Percentiles rank a stretch among this genome's conserved stretches.
These are phyloP conservation scores for Scaptomyza pallida DNA, from an alignment of 1,140 invertebrate species.

Conservation along the genomic window DNA sequence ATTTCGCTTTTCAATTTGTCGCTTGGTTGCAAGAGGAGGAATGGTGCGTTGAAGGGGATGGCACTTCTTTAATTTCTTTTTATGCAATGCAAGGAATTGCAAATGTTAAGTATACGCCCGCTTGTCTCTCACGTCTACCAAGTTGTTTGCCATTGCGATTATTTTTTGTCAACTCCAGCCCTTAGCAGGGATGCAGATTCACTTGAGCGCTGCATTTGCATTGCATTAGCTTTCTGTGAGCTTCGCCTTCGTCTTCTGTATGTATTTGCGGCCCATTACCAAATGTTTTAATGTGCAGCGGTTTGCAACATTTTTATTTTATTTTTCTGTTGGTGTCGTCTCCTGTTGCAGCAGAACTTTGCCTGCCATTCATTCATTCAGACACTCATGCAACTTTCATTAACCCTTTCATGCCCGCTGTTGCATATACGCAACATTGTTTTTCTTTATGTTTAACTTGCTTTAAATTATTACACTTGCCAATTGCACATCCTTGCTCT, in stretches of 20 bases:
- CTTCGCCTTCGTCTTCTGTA: no score
- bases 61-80: conserved; percentile 66
- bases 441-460: no score
- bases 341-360: conserved; percentile 19
- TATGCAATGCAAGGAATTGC: conserved; percentile 67
- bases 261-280: conserved; percentile 3
- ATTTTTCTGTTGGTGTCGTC: no score
- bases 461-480: no score
- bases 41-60: no score
- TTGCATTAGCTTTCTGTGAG: conserved; percentile 41
- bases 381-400: conserved; percentile 78
- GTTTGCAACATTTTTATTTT: conserved; percentile 72
- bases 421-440: no score
- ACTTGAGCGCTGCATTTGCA: conserved; percentile 39
- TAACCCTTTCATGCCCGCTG: no score
- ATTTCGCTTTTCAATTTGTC: conserved; percentile 69
- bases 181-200: conserved; percentile 2
- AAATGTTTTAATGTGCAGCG: conserved; percentile 77
- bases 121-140: conserved; percentile 11
- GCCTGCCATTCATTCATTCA: conserved; percentile 64
- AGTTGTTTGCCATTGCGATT: conserved; percentile 39
- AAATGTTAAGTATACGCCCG: conserved; percentile 74
- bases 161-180: conserved; percentile 42
- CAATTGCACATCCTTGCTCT: no score
- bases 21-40: conserved; percentile 2